Percentiles rank a stretch among this genome's conserved stretches.
Evolutionary conservation across 2,797 vertebrate species (phyloP).

Genomic region (Sebastes goodei): DNA sequence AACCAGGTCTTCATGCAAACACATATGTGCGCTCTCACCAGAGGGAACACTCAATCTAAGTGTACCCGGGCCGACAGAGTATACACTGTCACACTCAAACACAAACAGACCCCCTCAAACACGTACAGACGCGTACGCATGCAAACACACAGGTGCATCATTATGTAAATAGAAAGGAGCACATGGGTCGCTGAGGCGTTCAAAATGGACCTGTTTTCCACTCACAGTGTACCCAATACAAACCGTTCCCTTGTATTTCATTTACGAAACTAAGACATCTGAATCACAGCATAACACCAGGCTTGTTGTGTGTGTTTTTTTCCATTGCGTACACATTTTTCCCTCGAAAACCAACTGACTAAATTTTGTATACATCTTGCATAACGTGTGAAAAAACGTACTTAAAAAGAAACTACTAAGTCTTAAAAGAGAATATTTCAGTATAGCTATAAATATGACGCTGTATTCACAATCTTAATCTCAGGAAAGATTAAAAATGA

Average conservation of each 20-base stretch:
- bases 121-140: slow-evolving; percentile 57
- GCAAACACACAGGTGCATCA: slow-evolving; percentile 77
- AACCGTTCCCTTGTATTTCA: slow-evolving; percentile 40
- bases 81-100: slow-evolving; percentile 76
- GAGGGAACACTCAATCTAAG: slow-evolving; percentile 74
- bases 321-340: slow-evolving; percentile 39
- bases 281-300: slow-evolving; percentile 39
- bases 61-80: slow-evolving; percentile 68
- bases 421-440: neutral
- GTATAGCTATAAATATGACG: neutral
- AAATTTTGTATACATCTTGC: neutral
- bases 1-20: slow-evolving; percentile 82
- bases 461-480: neutral
- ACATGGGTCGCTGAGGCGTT: slow-evolving; percentile 42
- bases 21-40: slow-evolving; percentile 80
- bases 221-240: slow-evolving; percentile 44
- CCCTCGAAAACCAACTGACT: neutral
- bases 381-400: neutral
- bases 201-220: slow-evolving; percentile 55
- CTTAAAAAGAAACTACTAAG: neutral
- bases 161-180: slow-evolving; percentile 64
- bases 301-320: slow-evolving; percentile 1
- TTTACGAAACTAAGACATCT: slow-evolving; percentile 41
- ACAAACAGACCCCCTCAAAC: slow-evolving; percentile 76
- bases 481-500: neutral